phyloP scores from a whole-genome alignment of 2,113 vertebrate genomes.

The Istiophorus platypterus region DNA sequence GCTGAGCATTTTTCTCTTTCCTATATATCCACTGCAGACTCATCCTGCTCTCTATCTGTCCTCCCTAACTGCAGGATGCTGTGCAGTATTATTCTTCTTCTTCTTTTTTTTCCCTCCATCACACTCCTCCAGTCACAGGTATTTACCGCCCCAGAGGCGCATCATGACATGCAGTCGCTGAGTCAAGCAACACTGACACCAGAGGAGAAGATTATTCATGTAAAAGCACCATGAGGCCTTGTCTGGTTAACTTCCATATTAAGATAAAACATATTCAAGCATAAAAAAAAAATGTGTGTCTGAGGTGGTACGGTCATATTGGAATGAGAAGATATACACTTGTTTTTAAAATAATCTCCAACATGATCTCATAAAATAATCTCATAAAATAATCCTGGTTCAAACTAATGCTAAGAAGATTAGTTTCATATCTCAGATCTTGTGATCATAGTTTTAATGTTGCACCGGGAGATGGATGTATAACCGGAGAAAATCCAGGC shows the following conservation, averaged over 20 bases:
- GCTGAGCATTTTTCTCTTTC: conserved; percentile 7
- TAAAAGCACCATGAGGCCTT: not conserved
- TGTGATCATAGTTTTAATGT: not conserved
- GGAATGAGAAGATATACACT: not conserved
- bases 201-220: conserved; percentile 23
- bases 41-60: conserved; percentile 40
- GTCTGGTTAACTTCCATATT: not conserved
- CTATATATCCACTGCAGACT: conserved; percentile 35
- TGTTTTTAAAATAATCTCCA: no score
- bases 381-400: not conserved
- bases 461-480: not conserved
- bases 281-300: conserved; percentile 7
- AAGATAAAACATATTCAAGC: conserved; percentile 12
- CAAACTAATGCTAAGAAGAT: conserved; percentile 6
- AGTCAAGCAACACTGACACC: conserved; percentile 6
- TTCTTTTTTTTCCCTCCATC: conserved; percentile 26
- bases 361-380: not conserved
- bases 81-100: conserved; percentile 29
- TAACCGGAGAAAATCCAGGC: conserved; percentile 1
- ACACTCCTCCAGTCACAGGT: conserved; percentile 42
- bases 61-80: conserved; percentile 20
- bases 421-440: not conserved
- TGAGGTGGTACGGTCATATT: not conserved
- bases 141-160: conserved; percentile 45
- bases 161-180: not conserved